Evolutionary conservation across 1,140 invertebrate genomes (phyloP), one percentile per base, ranked within the genome.

Genomic region (Lordiphosa collinella): DNA sequence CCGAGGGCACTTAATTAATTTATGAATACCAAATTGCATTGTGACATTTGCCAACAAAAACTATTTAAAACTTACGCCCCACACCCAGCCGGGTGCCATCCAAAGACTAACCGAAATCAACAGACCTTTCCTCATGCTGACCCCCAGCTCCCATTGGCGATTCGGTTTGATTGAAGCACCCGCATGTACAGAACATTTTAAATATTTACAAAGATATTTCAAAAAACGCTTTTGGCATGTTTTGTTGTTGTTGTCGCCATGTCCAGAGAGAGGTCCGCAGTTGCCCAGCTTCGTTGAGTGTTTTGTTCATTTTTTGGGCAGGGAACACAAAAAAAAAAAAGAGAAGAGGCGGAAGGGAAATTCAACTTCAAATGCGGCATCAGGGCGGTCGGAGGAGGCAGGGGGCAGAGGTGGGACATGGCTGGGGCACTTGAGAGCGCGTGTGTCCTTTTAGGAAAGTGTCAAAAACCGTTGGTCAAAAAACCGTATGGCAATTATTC

Each of bases 401-500:
- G n/a, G 37, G 38, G 16, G 12, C n/a, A n/a, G n/a, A n/a, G 25
- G 7, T 13, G 11, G 7, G 34, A 36, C 18, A 14, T 29, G 68
- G 50, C 57, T 64, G 71, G 53, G 56, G 66, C 66, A 67, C 66
- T 70, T 76, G 71, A 71, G 47, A 43, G 66, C 61, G 71, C 66
- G 76, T 78, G 78, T 82, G 75, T 79, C 78, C 78, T 82, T 82
- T 82, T 82, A 84, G 78, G 78, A 84, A 87, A 87, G 85, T 87
- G 86, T 87, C 86, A 87, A 87, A 87, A 87, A 87, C 79, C 86
- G 86, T 87, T 87, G 86, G 80, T 86, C 75, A 82, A 87, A 86
- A 87, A 87, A 87, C 70, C 86, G 82, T 88, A 84, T 84, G 86
- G 86, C 86, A 88, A 88, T 88, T 88, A 88, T 88, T 88, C 86